Evolutionary conservation across 2,797 vertebrate species (phyloP).

Genomic region (Gymnoscopelus microlampas): DNA sequence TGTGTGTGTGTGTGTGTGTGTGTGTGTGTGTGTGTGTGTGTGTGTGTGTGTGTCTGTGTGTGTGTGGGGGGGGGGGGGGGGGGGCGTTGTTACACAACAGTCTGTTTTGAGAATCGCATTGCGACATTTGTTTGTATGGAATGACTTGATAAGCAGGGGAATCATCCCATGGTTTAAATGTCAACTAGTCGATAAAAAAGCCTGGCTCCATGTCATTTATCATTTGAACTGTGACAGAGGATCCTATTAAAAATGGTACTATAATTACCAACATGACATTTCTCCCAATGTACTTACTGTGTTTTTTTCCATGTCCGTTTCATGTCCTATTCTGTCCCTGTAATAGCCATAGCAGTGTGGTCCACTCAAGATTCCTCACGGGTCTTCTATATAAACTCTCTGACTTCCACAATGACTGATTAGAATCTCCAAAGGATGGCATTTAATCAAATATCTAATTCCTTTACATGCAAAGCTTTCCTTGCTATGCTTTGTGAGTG

Average conservation of each 20-base stretch:
- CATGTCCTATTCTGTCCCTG: slow-evolving; percentile 8
- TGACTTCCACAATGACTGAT: slow-evolving; percentile 29
- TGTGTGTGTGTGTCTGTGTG: no score
- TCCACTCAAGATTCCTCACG: slow-evolving; percentile 22
- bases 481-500: slow-evolving; percentile 7
- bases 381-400: slow-evolving; percentile 30
- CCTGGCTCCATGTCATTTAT: slow-evolving; percentile 69
- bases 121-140: slow-evolving; percentile 64
- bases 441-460: slow-evolving; percentile 39
- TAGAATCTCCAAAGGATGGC: slow-evolving; percentile 12
- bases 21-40: no score
- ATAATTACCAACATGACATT: slow-evolving; percentile 75
- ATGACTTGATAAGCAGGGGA: slow-evolving; percentile 65
- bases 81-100: not conserved
- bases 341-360: slow-evolving; percentile 35
- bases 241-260: slow-evolving; percentile 71
- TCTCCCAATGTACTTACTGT: slow-evolving; percentile 61
- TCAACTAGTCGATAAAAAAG: slow-evolving; percentile 79
- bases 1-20: no score
- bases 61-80: slow-evolving; percentile 1
- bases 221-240: slow-evolving; percentile 71
- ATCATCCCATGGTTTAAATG: slow-evolving; percentile 77
- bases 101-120: slow-evolving; percentile 50
- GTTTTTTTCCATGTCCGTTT: slow-evolving; percentile 55
- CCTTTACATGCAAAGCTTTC: slow-evolving; percentile 14